Evolutionary conservation across 2,113 vertebrate species (phyloP).

Genomic region (Lucifuga dentata): DNA sequence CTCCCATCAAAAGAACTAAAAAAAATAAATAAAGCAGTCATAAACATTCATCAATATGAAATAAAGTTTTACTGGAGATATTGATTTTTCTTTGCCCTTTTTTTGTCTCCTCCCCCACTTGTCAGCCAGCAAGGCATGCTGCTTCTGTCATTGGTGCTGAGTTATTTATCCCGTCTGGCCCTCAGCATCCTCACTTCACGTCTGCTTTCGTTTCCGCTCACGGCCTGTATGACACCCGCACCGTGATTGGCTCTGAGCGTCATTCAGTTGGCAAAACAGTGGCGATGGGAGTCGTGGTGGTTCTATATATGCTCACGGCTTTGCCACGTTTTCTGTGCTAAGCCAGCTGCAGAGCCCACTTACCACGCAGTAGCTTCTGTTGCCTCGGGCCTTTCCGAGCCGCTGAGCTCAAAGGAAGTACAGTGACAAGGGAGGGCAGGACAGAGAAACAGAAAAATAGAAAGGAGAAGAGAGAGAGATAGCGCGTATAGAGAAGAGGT

Average conservation of each 20-base stretch:
- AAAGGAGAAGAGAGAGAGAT: conserved; percentile 1
- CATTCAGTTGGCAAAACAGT: background rate
- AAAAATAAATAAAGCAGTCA: conserved; percentile 45
- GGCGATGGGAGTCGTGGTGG: background rate
- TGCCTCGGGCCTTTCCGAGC: conserved; percentile 42
- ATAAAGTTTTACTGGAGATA: conserved; percentile 73
- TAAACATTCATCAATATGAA: conserved; percentile 75
- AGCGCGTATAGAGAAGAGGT: conserved; percentile 34
- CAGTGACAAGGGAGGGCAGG: conserved; percentile 50
- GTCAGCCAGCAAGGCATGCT: conserved; percentile 39
- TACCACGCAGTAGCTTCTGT: conserved; percentile 34
- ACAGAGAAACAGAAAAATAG: conserved; percentile 48
- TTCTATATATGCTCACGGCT: background rate
- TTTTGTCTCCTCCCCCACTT: conserved; percentile 53
- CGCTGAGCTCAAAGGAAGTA: conserved; percentile 41
- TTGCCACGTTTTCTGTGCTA: conserved; percentile 16
- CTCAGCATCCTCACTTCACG: conserved; percentile 42
- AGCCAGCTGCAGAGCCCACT: conserved; percentile 13
- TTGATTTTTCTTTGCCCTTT: conserved; percentile 69
- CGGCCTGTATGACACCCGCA: conserved; percentile 25
- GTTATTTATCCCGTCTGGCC: conserved; percentile 64
- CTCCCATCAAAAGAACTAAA: conserved; percentile 13
- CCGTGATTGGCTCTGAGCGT: conserved; percentile 2
- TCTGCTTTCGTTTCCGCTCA: conserved; percentile 33
- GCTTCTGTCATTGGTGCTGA: conserved; percentile 51